phyloP scores from a whole-genome alignment of 2,888 invertebrate species.

The Cephalotes varians region DNA sequence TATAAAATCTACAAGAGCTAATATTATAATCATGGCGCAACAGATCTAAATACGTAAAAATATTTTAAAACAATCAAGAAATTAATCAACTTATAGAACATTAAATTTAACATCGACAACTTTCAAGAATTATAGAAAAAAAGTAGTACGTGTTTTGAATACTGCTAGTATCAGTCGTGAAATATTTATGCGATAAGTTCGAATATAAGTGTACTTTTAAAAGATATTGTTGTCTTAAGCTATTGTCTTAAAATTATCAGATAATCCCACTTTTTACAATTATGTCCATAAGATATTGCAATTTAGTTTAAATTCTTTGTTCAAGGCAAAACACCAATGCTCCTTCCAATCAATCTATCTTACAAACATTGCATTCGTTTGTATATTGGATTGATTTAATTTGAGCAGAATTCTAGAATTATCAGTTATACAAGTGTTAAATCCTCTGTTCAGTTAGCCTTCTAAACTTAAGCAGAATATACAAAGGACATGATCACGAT shows the following conservation, averaged over 20 bases:
- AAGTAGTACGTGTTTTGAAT: not conserved
- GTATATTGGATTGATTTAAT: not conserved
- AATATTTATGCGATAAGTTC: not conserved
- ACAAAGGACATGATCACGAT: slow-evolving; percentile 13
- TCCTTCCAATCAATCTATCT: not conserved
- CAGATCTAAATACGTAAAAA: slow-evolving; percentile 19
- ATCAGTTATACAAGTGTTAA: not conserved
- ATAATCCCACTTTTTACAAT: not conserved
- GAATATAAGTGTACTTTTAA: not conserved
- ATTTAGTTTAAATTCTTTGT: not conserved
- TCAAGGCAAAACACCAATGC: not conserved
- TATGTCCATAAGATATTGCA: not conserved
- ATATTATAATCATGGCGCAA: slow-evolving; percentile 9
- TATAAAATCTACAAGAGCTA: slow-evolving; percentile 41
- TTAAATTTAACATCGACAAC: slow-evolving; percentile 8
- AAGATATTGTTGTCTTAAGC: slow-evolving; percentile 13
- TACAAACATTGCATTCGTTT: not conserved
- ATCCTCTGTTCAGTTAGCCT: not conserved
- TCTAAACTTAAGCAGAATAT: slow-evolving; percentile 1
- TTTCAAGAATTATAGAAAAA: not conserved
- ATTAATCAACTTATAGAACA: not conserved
- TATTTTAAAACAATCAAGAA: slow-evolving; percentile 5
- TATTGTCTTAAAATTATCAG: not conserved
- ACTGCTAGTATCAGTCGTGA: not conserved
- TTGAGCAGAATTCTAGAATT: not conserved